Evolutionary conservation across 2,113 vertebrate species (phyloP).

Genomic region (Sardina pilchardus): DNA sequence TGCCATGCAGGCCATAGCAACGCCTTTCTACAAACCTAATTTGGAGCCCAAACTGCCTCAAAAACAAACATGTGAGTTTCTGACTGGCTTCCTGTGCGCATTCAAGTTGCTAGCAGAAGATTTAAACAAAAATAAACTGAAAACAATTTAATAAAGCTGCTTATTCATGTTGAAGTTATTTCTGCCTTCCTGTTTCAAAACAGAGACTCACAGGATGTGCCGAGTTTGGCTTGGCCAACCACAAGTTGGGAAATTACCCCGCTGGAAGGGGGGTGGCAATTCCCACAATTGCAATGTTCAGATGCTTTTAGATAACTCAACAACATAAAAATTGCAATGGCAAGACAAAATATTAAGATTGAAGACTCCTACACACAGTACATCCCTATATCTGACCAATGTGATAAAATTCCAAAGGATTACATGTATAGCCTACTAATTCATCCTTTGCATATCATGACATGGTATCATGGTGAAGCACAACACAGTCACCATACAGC

Average conservation of each 20-base stretch:
- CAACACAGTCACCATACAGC: no score
- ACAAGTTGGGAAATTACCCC: neutral
- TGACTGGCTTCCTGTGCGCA: neutral
- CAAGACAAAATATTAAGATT: neutral
- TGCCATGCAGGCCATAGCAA: neutral
- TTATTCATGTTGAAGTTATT: neutral
- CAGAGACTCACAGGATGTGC: neutral
- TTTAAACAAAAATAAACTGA: neutral
- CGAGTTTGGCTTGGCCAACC: conserved; percentile 3
- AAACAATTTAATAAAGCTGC: conserved; percentile 10
- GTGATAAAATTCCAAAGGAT: no score
- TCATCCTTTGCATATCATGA: no score
- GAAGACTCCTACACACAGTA: neutral
- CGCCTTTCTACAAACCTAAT: neutral
- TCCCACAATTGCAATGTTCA: neutral
- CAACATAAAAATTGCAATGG: neutral
- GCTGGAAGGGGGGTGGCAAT: neutral
- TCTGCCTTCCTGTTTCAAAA: neutral
- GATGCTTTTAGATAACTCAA: neutral
- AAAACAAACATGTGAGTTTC: neutral
- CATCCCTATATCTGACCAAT: neutral
- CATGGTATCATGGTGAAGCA: no score
- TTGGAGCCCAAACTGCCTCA: neutral
- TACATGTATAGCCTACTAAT: no score
- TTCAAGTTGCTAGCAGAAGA: neutral